Evolutionary conservation across 2,888 invertebrate species (phyloP), one percentile per base, ranked within the genome.

Genomic region (Teleogryllus oceanicus): DNA sequence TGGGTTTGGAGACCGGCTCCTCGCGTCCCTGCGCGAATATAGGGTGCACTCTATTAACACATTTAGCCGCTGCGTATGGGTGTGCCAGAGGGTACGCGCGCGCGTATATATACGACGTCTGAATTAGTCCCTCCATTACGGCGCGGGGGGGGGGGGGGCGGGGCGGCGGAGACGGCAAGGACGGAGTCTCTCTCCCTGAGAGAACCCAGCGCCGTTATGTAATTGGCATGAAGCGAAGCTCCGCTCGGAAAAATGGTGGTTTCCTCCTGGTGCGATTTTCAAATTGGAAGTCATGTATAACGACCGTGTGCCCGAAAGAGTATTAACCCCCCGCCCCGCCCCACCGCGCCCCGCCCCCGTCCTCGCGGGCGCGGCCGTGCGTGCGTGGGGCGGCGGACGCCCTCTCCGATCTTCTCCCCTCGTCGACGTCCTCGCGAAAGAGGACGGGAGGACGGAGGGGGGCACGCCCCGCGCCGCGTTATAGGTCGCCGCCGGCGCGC

Each of bases 271-370:
- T 79, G 49, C 79, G 80, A 80, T 81, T 82, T 80, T 74, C 78
- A 80, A 82, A 81, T 81, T 81, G 81, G 81, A 81, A 81, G 81
- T 81, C 82, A 81, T 82, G 82, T 77, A 50, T 77, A 80, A 78
- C 80, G 81, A 78, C 79, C 79, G 50, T 20, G 18, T 20, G 75
- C 62, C 16, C 62, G 62, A 13, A 62, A 62, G 62, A 62, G 50
- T 62, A 75, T 75, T 78, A 75, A 78, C 78, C 79, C 76, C 16
- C 51, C 37, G 50, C 79, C 76, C 16, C 18, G 13, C 77, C 11
- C 24, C 77, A 13, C 16, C 16, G 1, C 16, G 62, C 62, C 62
- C n/a, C 16, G n/a, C 16, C n/a, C 62, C 37, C 37, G 37, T 8
- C 37, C 37, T 37, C 37, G 37, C 8, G 37, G 37, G 37, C 37